A percentile compares a stretch with the other conserved stretches of the same genome.
Evolutionary conservation across 1,140 invertebrate genomes (phyloP).

Genomic region (Tetragnatha versicolor): DNA sequence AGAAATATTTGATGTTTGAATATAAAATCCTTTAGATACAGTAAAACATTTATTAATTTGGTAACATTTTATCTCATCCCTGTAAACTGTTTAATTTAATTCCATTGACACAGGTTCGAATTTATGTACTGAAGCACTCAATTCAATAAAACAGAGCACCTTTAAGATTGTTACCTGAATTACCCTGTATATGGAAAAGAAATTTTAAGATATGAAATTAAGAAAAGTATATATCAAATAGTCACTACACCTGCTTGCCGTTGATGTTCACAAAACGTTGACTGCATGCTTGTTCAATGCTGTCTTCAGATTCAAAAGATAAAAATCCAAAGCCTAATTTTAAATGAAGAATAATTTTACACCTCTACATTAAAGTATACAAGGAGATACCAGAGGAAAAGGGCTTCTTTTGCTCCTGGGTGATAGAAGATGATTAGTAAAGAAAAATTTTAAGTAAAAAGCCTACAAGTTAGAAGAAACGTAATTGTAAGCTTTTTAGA

Average conservation of each 20-base stretch:
- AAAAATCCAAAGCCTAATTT: constrained; percentile 92
- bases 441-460: neutral
- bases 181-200: too few relatives aligned
- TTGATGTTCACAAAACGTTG: constrained; percentile 97
- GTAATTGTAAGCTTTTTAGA: too few relatives aligned
- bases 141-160: too few relatives aligned
- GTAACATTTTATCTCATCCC: too few relatives aligned
- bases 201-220: neutral
- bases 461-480: too few relatives aligned
- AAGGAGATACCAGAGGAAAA: constrained; percentile 22
- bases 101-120: too few relatives aligned
- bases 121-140: too few relatives aligned
- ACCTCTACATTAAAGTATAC: constrained; percentile 34
- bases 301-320: constrained; percentile 94
- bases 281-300: constrained; percentile 89
- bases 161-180: too few relatives aligned
- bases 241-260: constrained; percentile 85
- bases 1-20: too few relatives aligned
- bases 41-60: too few relatives aligned
- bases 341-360: constrained; percentile 51
- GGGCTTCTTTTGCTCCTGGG: constrained; percentile 6
- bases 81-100: too few relatives aligned
- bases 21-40: too few relatives aligned
- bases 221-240: constrained; percentile 50
- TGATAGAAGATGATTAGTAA: neutral